phyloP scores from a whole-genome alignment of 2,888 invertebrate genomes.

The Trilocha varians region DNA sequence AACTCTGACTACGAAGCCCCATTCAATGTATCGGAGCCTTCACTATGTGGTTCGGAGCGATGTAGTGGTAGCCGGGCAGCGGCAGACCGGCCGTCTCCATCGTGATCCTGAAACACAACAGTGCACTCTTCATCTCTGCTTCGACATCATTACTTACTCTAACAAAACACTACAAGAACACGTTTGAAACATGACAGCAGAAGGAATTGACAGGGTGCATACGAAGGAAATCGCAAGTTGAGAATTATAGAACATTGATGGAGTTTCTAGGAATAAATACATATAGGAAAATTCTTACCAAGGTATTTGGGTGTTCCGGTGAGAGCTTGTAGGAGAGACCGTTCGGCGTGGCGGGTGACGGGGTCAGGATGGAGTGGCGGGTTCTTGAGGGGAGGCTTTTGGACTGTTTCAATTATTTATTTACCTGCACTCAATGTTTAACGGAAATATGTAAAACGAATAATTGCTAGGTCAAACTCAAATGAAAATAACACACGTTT shows the following conservation, averaged over 20 bases:
- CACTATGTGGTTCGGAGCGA: conserved; percentile 93
- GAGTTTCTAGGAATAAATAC: conserved; percentile 58
- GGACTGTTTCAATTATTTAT: conserved; percentile 29
- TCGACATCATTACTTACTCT: background rate
- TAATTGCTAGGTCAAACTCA: conserved; percentile 10
- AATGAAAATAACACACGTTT: conserved; percentile 30
- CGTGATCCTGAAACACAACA: conserved; percentile 84
- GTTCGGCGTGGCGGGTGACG: conserved; percentile 59
- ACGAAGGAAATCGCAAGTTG: background rate
- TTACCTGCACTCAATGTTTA: conserved; percentile 36
- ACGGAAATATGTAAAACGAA: conserved; percentile 1
- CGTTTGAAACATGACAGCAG: background rate
- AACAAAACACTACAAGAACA: background rate
- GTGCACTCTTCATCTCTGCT: background rate
- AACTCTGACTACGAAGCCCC: conserved; percentile 51
- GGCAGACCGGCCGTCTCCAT: conserved; percentile 95
- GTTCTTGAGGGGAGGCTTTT: conserved; percentile 60
- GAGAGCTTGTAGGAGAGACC: conserved; percentile 65
- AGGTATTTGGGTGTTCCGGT: conserved; percentile 66
- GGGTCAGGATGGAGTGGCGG: conserved; percentile 68
- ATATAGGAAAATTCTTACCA: conserved; percentile 69
- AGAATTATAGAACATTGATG: conserved; percentile 12
- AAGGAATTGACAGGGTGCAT: background rate
- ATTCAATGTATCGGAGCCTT: conserved; percentile 92
- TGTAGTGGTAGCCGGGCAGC: conserved; percentile 92